phyloP scores from a whole-genome alignment of 1,140 invertebrate genomes.

The Diorhabda carinulata region DNA sequence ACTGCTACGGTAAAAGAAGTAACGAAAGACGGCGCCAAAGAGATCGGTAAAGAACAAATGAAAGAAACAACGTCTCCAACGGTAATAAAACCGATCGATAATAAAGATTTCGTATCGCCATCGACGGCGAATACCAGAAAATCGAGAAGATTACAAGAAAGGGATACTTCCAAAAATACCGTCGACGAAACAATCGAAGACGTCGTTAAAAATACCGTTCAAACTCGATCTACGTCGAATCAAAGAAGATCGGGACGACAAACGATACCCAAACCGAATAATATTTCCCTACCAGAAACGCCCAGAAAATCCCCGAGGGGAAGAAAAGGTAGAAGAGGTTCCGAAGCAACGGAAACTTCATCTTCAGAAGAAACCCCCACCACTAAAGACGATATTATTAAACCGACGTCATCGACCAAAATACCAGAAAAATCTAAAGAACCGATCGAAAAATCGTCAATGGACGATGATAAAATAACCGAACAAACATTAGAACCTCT shows the following conservation, averaged over 20 bases:
- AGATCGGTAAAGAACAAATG: conserved; percentile 30
- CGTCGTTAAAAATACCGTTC: conserved; percentile 63
- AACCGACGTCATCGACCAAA: conserved; percentile 1
- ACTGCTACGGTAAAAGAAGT: conserved; percentile 54
- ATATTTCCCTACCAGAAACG: conserved; percentile 29
- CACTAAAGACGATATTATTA: conserved; percentile 49
- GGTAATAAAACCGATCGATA: conserved; percentile 46
- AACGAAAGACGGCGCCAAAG: conserved; percentile 35
- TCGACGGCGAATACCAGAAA: conserved; percentile 65
- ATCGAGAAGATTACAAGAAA: conserved; percentile 73
- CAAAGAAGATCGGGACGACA: conserved; percentile 36
- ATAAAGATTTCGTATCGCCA: conserved; percentile 60
- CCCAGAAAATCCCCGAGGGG: conserved; percentile 58
- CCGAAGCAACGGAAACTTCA: conserved; percentile 60
- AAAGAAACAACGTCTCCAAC: conserved; percentile 22
- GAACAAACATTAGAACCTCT: conserved; percentile 37
- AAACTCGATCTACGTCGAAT: conserved; percentile 44
- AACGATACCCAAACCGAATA: conserved; percentile 40
- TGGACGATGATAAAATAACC: conserved; percentile 19
- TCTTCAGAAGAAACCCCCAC: conserved; percentile 39
- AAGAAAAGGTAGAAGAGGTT: conserved; percentile 57
- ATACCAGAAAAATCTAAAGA: conserved; percentile 46
- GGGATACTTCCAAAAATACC: conserved; percentile 65
- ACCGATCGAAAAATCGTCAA: background rate
- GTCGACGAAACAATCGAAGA: conserved; percentile 85